Conservation (phyloP, 2,888 invertebrate genomes). For the Eupithecia pulchellata region DNA sequence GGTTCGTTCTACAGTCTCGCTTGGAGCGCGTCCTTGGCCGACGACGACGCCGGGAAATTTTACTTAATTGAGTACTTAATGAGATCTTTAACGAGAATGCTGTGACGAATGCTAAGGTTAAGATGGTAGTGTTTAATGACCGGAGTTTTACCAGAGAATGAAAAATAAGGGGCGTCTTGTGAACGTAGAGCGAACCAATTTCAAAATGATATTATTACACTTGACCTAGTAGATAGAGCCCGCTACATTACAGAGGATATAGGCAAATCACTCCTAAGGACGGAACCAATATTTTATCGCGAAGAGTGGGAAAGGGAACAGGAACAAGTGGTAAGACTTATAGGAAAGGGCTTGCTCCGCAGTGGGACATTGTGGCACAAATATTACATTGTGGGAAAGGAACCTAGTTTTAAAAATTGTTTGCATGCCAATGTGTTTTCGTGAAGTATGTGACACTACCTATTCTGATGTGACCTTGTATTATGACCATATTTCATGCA, state of each 20-base stretch:
- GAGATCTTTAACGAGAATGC: constrained; percentile 28
- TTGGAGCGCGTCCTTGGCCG: constrained; percentile 36
- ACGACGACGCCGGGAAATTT: constrained; percentile 21
- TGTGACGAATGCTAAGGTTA: constrained; percentile 29
- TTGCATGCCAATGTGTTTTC: too few species aligned
- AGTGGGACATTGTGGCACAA: neutral
- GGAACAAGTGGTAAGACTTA: neutral
- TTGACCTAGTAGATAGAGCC: neutral
- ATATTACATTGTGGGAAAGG: too few species aligned
- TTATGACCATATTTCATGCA: too few species aligned
- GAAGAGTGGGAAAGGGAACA: neutral
- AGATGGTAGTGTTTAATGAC: neutral
- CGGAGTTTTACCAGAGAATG: neutral
- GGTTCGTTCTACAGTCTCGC: constrained; percentile 2
- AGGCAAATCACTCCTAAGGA: neutral
- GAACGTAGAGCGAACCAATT: neutral
- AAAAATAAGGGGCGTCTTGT: neutral
- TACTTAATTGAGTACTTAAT: constrained; percentile 38
- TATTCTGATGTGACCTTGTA: too few species aligned
- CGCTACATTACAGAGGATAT: too few species aligned
- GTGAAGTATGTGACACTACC: too few species aligned
- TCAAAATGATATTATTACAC: neutral
- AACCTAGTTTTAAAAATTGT: too few species aligned
- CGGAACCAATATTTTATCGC: neutral
- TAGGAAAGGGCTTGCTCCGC: neutral